Base-by-base conservation (phyloP, 2,113 vertebrate species). In the Menidia beryllina region DNA sequence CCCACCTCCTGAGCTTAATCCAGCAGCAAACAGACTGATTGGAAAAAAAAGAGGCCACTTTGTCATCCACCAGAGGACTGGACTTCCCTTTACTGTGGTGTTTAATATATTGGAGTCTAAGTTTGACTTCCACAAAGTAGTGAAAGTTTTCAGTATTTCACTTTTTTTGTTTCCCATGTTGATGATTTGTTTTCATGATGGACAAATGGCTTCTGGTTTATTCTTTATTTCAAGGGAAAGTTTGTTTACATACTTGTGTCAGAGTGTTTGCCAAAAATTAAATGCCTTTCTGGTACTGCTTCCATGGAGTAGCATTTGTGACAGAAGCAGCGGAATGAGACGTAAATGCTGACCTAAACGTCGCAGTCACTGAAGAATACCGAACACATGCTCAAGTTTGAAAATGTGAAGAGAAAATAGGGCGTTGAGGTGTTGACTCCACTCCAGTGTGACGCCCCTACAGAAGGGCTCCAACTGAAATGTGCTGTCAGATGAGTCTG, bases 191-290 rank as follows among this genome's bases (percentile, higher is more conserved):
- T 86, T 81, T 25, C 49, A 62, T 10, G 30, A 34, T 67, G 54
- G 75, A 83, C 69, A 57, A 69, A 56, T 72, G 67, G 77, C 71
- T 85, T 87, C 78, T 75, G 38, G 7, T 45, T 14, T 75, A 67
- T 80, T 82, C 75, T 91, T 90, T 91, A 87, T 92, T 93, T 92
- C 85, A 90, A 92, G 91, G 91, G 91, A 92, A 90, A 88, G 68
- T 15, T 68, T 91, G 89, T 93, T 93, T 92, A 93, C 92, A 91
- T 83, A 86, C 79, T 87, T 92, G 88, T 90, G 84, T 89, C 88
- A 62, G 71, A 83, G 75, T 83, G 72, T 90, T 91, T 91, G 88
- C 84, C 89, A 82, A 87, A 88, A 77, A 83, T 74, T 34, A 69
- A 84, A 72, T 72, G 62, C 50, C 80, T 81, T 88, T 77, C 70